A percentile compares a stretch with the other conserved stretches of the same genome.
phyloP scores from a whole-genome alignment of 2,888 invertebrate species.

The Dolichopus griseipennis region DNA sequence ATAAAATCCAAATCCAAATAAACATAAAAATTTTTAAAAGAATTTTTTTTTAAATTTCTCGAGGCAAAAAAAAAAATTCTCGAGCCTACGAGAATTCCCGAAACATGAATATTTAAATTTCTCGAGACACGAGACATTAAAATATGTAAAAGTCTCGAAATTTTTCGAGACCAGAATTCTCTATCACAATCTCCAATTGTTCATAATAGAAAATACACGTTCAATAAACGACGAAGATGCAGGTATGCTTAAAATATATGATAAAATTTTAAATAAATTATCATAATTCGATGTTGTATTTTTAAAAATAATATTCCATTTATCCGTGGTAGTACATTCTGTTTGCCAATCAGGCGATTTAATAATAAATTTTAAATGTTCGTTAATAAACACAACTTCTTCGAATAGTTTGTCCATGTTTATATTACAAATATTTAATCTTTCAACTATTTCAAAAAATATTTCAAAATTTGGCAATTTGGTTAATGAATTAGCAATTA shows the following conservation, averaged over 20 bases:
- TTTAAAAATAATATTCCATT: conserved; percentile 8
- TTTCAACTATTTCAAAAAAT: conserved; percentile 14
- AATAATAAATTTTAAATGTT: conserved; percentile 9
- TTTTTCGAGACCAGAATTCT: no score
- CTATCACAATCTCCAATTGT: no score
- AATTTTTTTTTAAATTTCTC: no score
- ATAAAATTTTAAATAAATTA: conserved; percentile 9
- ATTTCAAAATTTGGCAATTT: conserved; percentile 15
- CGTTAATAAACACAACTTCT: background rate
- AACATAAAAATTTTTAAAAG: no score
- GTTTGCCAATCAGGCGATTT: conserved; percentile 8
- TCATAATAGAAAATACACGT: background rate
- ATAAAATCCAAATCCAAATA: no score
- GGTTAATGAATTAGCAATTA: conserved; percentile 12
- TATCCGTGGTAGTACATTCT: conserved; percentile 8
- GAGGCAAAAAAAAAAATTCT: no score
- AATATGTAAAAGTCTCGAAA: no score
- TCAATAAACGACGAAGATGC: conserved; percentile 13
- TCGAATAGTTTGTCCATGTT: conserved; percentile 5
- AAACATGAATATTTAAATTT: no score
- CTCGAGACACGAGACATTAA: no score
- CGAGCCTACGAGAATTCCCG: no score
- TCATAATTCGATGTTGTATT: no score
- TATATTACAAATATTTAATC: conserved; percentile 13
- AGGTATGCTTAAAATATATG: conserved; percentile 14